Evolutionary conservation across 2,888 invertebrate species (phyloP).

Genomic region (Polymixis lichenea): DNA sequence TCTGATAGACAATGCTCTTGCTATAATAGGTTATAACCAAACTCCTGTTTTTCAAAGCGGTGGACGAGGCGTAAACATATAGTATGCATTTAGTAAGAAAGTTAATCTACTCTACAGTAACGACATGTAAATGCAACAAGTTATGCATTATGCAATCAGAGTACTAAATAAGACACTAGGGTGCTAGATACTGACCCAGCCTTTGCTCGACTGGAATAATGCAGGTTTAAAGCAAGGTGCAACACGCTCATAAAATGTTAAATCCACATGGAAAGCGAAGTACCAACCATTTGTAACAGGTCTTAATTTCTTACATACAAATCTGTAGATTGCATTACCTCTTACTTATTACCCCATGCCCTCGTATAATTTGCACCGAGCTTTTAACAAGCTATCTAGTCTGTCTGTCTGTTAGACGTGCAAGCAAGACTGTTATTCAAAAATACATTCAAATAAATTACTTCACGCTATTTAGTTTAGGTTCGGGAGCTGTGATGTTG

Average conservation of each 20-base stretch:
- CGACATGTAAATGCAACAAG: neutral
- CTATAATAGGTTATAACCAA: neutral
- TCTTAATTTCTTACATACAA: slow-evolving; percentile 51
- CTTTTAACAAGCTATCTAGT: slow-evolving; percentile 65
- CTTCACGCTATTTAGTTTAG: slow-evolving; percentile 33
- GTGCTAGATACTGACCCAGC: slow-evolving; percentile 24
- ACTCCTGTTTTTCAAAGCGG: neutral
- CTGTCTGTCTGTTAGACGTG: slow-evolving; percentile 60
- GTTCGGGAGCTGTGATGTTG: slow-evolving; percentile 38
- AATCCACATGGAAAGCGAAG: slow-evolving; percentile 29
- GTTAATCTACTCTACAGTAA: neutral
- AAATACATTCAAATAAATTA: slow-evolving; percentile 66
- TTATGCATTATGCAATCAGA: slow-evolving; percentile 18
- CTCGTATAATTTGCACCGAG: slow-evolving; percentile 52
- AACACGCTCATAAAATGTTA: slow-evolving; percentile 35
- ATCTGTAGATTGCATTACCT: slow-evolving; percentile 39
- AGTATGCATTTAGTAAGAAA: too few relatives aligned
- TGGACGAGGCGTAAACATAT: neutral
- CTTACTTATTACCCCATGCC: slow-evolving; percentile 51
- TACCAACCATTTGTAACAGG: slow-evolving; percentile 14
- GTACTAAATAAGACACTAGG: slow-evolving; percentile 27
- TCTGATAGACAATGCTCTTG: neutral
- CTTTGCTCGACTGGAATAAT: slow-evolving; percentile 36
- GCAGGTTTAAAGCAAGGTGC: slow-evolving; percentile 32
- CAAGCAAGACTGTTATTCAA: slow-evolving; percentile 57